Base-by-base conservation (phyloP, 2,113 vertebrate species). In the Apus apus region DNA sequence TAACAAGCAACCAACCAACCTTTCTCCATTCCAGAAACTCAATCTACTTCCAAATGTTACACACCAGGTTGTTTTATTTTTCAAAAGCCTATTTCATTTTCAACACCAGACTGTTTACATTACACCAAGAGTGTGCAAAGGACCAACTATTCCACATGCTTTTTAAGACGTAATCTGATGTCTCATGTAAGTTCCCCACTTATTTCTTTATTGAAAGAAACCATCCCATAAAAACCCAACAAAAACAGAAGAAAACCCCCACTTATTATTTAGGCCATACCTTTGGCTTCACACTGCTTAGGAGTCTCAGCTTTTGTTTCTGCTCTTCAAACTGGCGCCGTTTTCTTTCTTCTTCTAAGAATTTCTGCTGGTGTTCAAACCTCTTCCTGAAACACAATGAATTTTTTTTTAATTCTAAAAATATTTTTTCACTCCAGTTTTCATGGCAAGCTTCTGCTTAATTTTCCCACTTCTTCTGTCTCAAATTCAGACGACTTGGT, bases 251-350 rank as follows among this genome's bases (percentile, higher is more conserved):
- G 38, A 68, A 62, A 61, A 18, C 14, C 1, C 5, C 2, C 73
- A 9, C 8, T 53, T 32, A 13, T n/a, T 46, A 10, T 26, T 64
- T 25, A 84, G 72, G 67, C 27, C 57, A 93, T 96, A 99, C 99
- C 98, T 99, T 99, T 29, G 99, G 99, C 94, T 99, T 99, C 94
- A 99, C 99, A 70, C 99, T 99, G 97, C 99, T 99, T 84, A 99
- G 97, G 64, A 99, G 98, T 65, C 99, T 98, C 85, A 99, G 98
- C 96, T 99, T 99, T 93, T 99, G 99, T 64, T 99, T 99, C 97
- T 99, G 99, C 94, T 99, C 99, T 96, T 99, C 99, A 98, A 99
- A 99, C 62, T 99, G 99, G 57, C 99, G 97, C 76, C 99, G 98
- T 96, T 99, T 99, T 82, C 99, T 98, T 96, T 99, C 99, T 93